A percentile compares a stretch with the other conserved stretches of the same genome.
phyloP scores from a whole-genome alignment of 1,140 invertebrate genomes.

The honey bee (Apis mellifera) region Amel_HAv3.1 CM009943.2:10293001-10293500 shows the following conservation, averaged over 20 bases:
- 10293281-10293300: slow-evolving; percentile 30
- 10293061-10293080: slow-evolving; percentile 27
- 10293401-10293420: neutral
- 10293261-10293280: slow-evolving; percentile 1
- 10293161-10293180: neutral
- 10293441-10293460: slow-evolving; percentile 34
- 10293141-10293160: neutral
- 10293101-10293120: slow-evolving; percentile 17
- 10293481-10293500: neutral
- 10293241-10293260: slow-evolving; percentile 17
- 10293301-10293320: slow-evolving; percentile 55
- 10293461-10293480: neutral
- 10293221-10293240: slow-evolving; percentile 62
- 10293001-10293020: slow-evolving; percentile 1
- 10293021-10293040: slow-evolving; percentile 9
- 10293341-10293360: slow-evolving; percentile 55
- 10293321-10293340: slow-evolving; percentile 46
- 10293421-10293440: slow-evolving; percentile 25
- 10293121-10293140: neutral
- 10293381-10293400: slow-evolving; percentile 19
- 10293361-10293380: slow-evolving; percentile 13
- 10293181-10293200: neutral
- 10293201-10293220: slow-evolving; percentile 22
- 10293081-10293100: slow-evolving; percentile 19
- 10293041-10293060: neutral